A percentile compares a stretch with the other conserved stretches of the same genome.
Conservation (phyloP, 2,888 invertebrate genomes). For the Eurytoma adleriae region DNA sequence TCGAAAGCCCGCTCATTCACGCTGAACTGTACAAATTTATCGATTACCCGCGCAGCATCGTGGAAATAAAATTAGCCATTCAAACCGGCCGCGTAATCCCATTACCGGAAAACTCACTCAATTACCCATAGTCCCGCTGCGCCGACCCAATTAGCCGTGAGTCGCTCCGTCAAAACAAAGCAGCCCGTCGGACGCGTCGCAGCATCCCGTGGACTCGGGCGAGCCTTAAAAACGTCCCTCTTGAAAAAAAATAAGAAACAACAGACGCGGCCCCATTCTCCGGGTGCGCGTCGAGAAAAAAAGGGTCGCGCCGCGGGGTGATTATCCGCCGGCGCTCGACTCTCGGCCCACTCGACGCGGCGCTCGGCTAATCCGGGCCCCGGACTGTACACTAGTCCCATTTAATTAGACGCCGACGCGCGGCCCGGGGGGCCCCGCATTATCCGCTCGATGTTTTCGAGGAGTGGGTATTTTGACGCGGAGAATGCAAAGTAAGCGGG, state of each 20-base stretch:
- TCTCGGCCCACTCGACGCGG: slow-evolving; percentile 24
- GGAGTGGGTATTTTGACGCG: slow-evolving; percentile 35
- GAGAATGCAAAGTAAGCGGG: slow-evolving; percentile 33
- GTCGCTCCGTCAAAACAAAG: not conserved
- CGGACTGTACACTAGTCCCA: slow-evolving; percentile 24
- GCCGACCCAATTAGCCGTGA: slow-evolving; percentile 5
- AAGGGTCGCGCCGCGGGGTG: not conserved
- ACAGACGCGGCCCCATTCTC: too few species aligned
- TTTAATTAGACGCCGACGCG: slow-evolving; percentile 50
- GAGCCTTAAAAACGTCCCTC: not conserved
- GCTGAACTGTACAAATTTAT: too few species aligned
- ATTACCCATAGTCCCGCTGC: not conserved
- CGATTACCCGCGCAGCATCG: too few species aligned
- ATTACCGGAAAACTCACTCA: not conserved
- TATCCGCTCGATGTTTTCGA: too few species aligned
- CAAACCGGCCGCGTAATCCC: not conserved
- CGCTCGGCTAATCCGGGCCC: slow-evolving; percentile 18
- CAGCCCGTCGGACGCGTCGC: too few species aligned
- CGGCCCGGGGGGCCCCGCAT: not conserved
- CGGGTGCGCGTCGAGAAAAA: not conserved
- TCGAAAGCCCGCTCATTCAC: too few species aligned
- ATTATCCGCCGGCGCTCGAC: not conserved
- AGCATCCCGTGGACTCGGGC: too few species aligned
- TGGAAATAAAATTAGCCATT: not conserved
- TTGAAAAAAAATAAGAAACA: not conserved